phyloP scores from a whole-genome alignment of 2,113 vertebrate genomes.

The Microcebus ravelobensis region DNA sequence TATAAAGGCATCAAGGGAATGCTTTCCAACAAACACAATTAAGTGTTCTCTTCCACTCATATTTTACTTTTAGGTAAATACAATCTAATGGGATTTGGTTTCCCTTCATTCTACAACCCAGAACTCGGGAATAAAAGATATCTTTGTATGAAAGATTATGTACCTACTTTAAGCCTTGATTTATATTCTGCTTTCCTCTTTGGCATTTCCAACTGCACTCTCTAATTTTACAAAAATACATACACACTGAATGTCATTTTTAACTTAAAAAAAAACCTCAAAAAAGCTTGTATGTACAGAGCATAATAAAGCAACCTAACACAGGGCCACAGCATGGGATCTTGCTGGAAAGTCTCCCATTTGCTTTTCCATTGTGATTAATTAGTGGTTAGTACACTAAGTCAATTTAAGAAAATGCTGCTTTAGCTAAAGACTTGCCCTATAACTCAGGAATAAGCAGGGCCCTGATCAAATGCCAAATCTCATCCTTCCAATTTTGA shows the following conservation, averaged over 20 bases:
- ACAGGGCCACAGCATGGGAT: background rate
- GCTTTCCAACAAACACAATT: constrained; percentile 23
- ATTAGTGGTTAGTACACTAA: background rate
- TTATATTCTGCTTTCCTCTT: constrained; percentile 29
- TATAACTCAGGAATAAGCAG: background rate
- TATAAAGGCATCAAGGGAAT: constrained; percentile 10
- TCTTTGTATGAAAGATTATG: background rate
- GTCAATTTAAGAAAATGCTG: constrained; percentile 1
- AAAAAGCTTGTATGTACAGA: background rate
- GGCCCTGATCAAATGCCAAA: constrained; percentile 30
- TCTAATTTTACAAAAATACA: constrained; percentile 37
- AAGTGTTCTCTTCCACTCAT: background rate
- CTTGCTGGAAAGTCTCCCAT: background rate
- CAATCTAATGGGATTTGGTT: constrained; percentile 13
- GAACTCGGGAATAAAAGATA: constrained; percentile 32
- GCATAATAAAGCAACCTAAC: background rate
- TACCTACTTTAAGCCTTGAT: background rate
- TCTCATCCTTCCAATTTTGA: constrained; percentile 29
- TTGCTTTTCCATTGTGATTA: background rate
- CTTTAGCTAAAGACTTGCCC: background rate
- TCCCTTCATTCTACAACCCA: constrained; percentile 9
- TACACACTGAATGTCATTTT: background rate
- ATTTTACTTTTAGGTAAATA: constrained; percentile 32
- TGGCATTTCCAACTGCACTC: background rate
- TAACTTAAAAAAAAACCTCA: background rate